These are phyloP conservation scores for Lasioglossum lativentre DNA, from an alignment of 2,888 invertebrate genomes.

Conservation along the genomic window DNA sequence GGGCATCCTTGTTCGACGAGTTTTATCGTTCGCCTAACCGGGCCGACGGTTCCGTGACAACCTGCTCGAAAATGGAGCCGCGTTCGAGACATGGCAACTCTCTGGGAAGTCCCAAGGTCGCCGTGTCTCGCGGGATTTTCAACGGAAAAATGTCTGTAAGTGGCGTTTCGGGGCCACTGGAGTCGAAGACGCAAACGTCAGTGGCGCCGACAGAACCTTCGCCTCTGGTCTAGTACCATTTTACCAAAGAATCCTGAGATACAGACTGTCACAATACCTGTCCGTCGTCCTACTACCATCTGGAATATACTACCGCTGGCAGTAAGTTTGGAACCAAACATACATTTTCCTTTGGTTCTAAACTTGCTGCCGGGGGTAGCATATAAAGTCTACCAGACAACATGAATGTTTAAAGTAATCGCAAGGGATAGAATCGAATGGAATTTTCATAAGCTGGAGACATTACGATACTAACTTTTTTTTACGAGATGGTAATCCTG, in stretches of 20 bases:
- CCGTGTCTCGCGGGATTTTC: neutral
- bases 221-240: neutral
- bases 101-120: neutral
- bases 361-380: no score
- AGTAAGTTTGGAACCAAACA: no score
- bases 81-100: neutral
- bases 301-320: neutral
- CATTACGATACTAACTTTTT: no score
- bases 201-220: neutral
- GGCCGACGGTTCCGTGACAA: slow-evolving; percentile 40
- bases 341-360: no score
- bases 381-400: no score
- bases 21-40: slow-evolving; percentile 38
- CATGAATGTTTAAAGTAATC: no score
- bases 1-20: slow-evolving; percentile 27
- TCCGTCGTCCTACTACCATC: neutral
- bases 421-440: no score
- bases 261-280: neutral
- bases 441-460: no score
- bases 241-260: neutral
- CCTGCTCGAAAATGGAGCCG: slow-evolving; percentile 18
- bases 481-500: no score
- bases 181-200: neutral
- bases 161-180: neutral
- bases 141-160: neutral